A percentile compares a stretch with the other conserved stretches of the same genome.
Evolutionary conservation across 2,797 vertebrate species (phyloP).

Genomic region (Sebastes cheni): DNA sequence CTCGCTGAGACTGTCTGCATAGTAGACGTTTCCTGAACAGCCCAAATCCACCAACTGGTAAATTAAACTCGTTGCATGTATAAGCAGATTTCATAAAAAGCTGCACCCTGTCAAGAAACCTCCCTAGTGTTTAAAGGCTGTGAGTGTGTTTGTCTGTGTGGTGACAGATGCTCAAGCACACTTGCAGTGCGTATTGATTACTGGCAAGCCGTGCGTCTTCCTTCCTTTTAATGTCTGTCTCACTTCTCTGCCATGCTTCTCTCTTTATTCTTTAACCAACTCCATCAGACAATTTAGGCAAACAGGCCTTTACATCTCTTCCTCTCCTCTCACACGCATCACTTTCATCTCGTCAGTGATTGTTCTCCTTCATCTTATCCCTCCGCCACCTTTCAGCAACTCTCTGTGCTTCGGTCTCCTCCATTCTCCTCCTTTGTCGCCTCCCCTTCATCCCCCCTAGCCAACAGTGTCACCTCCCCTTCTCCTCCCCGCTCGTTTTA

Average conservation of each 20-base stretch:
- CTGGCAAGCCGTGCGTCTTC: conserved; percentile 18
- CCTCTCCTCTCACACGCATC: not conserved
- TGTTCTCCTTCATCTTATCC: conserved; percentile 39
- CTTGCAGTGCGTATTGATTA: conserved; percentile 57
- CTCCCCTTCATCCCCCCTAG: conserved; percentile 27
- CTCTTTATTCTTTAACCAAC: conserved; percentile 19
- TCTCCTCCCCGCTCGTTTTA: conserved; percentile 58
- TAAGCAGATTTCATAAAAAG: conserved; percentile 60
- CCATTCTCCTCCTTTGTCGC: conserved; percentile 2
- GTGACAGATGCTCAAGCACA: conserved; percentile 57
- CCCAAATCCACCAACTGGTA: conserved; percentile 44
- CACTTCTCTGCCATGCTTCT: not conserved
- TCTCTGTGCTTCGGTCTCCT: not conserved
- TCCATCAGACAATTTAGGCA: not conserved
- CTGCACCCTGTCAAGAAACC: conserved; percentile 36
- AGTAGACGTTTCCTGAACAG: conserved; percentile 40
- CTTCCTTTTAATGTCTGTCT: conserved; percentile 24
- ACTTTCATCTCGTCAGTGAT: conserved; percentile 36
- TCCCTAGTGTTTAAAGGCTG: conserved; percentile 38
- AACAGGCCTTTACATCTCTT: conserved; percentile 36
- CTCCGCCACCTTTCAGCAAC: conserved; percentile 1
- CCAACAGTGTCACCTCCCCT: conserved; percentile 47
- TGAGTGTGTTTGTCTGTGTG: conserved; percentile 1
- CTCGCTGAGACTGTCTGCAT: not conserved
- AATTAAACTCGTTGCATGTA: conserved; percentile 61